Base-by-base conservation (phyloP, 2,113 vertebrate species). In the Alethe castanea region DNA sequence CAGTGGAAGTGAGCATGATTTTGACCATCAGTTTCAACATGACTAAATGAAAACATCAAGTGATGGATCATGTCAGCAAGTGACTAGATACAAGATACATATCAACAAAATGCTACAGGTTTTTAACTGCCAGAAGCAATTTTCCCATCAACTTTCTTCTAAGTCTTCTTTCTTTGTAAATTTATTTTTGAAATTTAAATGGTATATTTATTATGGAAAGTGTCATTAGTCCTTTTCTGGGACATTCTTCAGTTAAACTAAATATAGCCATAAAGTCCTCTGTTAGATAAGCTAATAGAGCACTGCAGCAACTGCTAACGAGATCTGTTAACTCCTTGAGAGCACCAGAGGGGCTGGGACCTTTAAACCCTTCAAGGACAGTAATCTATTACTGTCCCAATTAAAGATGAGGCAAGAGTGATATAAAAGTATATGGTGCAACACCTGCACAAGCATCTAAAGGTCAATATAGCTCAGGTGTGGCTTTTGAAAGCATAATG, bases 171-270 rank as follows among this genome's bases (percentile, higher is more conserved):
- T 23, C 17, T 73, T 85, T 45, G 72, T 7, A 89, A 87, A 16
- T 26, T 61, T 69, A 61, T 88, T 23, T 60, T 14, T 0, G 7
- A 25, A 45, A 44, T 44, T 44, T 44, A 84, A 66, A 12, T 53
- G 28, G 13, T 66, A 31, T 69, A 82, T 82, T 82, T 50, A 65
- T 65, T 77, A 90, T 33, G 35, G 81, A 81, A 79, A 40, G 67
- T 56, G 50, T 61, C 73, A 65, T 85, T 72, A 85, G 35, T 65
- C 70, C 47, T 72, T 70, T 93, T 48, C 74, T 87, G 73, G 79
- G 87, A 82, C 78, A 77, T 80, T 89, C 50, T 85, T 90, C 79
- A 91, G 94, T 91, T 91, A 90, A 89, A 92, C 54, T 65, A 85
- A 92, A 94, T 81, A 80, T 78, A 95, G 29, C 72, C 64, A 65